Base-by-base conservation (phyloP, 1,140 invertebrate species). In the Drosophila lini region DNA sequence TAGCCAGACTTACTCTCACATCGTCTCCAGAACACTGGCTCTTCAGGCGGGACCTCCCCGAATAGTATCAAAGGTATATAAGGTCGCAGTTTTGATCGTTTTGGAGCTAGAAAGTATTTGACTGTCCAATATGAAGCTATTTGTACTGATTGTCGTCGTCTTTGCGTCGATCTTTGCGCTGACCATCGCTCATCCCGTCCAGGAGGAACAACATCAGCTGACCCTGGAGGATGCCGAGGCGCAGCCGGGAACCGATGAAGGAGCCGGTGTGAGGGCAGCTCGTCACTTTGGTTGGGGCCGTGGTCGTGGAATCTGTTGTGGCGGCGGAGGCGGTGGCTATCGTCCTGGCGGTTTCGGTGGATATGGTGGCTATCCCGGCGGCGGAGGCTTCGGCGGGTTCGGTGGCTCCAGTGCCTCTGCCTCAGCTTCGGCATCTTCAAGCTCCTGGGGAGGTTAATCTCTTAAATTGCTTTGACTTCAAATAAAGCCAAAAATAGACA, bases 111-210 rank as follows among this genome's bases (percentile, higher is more conserved):
- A 81, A 78, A 48, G 68, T 74, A 53, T 55, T 55, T 32, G 56
- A 56, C 16, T 56, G 13, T 58, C 45, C 60, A 88, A 69, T 45
- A 88, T 88, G 84, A 83, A 89, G 44, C 80, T 64, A 45, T 68
- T 67, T 48, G 8, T 84, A 15, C 16, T 81, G 25, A 10, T 52
- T 6, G 52, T 57, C 1, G 25, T 89, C 13, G 28, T 83, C 25
- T 38, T 44, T n/a, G 28, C 32, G 22, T 58, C 40, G 9, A n/a
- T 47, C 44, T 78, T 31, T 1, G 59, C 32, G 16, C 16, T 88
- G 55, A 61, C 42, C 44, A 25, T n/a, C 8, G 65, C 28, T 0
- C 77, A 89, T 56, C 83, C 83, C 1, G 3, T 75, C 13, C 52
- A 38, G 52, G 52, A 55, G 53, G 71, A 76, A 41, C 48, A 47